Percentiles rank a stretch among this genome's conserved stretches.
These are phyloP conservation scores for Cybosia mesomella DNA, from an alignment of 2,888 invertebrate species.

Conservation along the genomic window DNA sequence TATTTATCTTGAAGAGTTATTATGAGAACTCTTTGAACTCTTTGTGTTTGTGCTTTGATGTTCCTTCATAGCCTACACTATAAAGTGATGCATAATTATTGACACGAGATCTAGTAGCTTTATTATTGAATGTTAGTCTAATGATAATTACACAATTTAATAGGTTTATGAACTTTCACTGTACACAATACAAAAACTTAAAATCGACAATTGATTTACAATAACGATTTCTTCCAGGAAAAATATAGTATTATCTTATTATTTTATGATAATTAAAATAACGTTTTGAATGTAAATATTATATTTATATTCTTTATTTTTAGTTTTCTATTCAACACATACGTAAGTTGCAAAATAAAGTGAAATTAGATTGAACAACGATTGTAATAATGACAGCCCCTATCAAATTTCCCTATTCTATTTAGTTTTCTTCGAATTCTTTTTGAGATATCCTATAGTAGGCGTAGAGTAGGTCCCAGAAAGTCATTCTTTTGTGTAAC, in stretches of 20 bases:
- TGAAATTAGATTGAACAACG: too few species aligned
- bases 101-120: neutral
- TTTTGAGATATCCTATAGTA: slow-evolving; percentile 41
- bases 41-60: neutral
- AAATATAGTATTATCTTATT: too few species aligned
- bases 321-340: neutral
- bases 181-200: too few species aligned
- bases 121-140: neutral
- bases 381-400: neutral
- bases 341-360: neutral
- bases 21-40: neutral
- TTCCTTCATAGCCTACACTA: neutral
- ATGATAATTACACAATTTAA: neutral
- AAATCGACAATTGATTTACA: too few species aligned
- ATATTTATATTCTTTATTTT: too few species aligned
- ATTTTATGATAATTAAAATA: too few species aligned
- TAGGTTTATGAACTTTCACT: too few species aligned
- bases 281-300: too few species aligned
- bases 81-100: neutral
- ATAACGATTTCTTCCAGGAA: too few species aligned
- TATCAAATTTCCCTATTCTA: slow-evolving; percentile 34
- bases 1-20: slow-evolving; percentile 4
- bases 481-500: slow-evolving; percentile 59
- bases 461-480: slow-evolving; percentile 63
- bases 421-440: neutral